A percentile compares a stretch with the other conserved stretches of the same genome.
These are phyloP conservation scores for Ochotona curzoniae DNA, from an alignment of 2,113 vertebrate genomes.

Conservation along the genomic window DNA sequence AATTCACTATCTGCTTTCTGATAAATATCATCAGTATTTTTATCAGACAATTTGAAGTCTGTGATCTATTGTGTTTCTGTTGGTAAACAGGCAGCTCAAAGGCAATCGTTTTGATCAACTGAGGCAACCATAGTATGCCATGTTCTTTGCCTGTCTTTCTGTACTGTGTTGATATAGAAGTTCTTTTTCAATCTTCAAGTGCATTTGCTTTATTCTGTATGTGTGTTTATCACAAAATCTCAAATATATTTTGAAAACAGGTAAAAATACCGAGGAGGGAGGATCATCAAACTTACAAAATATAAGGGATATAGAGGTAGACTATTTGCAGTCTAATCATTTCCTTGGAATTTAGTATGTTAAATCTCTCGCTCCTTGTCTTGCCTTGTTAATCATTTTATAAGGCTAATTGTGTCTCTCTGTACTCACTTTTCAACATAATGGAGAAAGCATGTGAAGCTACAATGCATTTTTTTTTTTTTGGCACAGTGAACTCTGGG, in stretches of 20 bases:
- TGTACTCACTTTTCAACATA: slow-evolving; percentile 63
- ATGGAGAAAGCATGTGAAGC: slow-evolving; percentile 56
- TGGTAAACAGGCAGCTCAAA: background rate
- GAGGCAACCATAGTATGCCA: background rate
- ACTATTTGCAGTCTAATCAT: background rate
- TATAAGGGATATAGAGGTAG: background rate
- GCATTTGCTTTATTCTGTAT: background rate
- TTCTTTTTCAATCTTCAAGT: background rate
- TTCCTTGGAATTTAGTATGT: slow-evolving; percentile 3
- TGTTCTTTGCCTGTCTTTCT: background rate
- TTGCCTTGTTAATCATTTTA: slow-evolving; percentile 58
- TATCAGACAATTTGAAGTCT: background rate
- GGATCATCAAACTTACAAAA: slow-evolving; percentile 20
- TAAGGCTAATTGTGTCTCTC: slow-evolving; percentile 46
- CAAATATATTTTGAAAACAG: slow-evolving; percentile 26
- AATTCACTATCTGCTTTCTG: background rate
- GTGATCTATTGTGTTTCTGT: background rate
- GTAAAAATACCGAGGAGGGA: background rate
- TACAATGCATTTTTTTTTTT: slow-evolving; percentile 6
- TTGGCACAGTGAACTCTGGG: background rate
- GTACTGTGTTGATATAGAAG: background rate
- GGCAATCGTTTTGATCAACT: background rate
- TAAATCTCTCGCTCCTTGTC: slow-evolving; percentile 52
- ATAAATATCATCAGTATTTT: background rate
- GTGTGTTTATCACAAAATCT: background rate